phyloP scores from a whole-genome alignment of 1,140 invertebrate species.

The Oppia nitens region DNA sequence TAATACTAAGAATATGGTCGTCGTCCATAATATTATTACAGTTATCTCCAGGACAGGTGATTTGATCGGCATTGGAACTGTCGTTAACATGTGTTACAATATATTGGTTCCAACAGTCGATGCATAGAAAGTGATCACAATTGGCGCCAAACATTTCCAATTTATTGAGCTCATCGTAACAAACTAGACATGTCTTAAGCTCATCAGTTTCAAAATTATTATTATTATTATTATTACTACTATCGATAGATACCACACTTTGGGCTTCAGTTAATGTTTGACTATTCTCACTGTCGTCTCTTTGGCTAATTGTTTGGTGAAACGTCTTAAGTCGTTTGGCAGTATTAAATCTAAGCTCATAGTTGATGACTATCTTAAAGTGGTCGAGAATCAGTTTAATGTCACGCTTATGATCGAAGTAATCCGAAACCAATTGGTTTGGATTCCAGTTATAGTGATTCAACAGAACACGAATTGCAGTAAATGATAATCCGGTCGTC shows the following conservation, averaged over 20 bases:
- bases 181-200: neutral
- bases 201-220: neutral
- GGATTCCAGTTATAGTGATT: neutral
- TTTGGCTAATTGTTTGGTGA: too few species aligned
- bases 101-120: constrained; percentile 88
- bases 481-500: neutral
- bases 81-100: constrained; percentile 95
- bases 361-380: neutral
- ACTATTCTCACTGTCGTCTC: too few species aligned
- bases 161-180: neutral
- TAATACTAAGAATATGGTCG: constrained; percentile 47
- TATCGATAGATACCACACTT: too few species aligned
- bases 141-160: constrained; percentile 80
- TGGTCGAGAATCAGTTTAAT: neutral
- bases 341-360: neutral
- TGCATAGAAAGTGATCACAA: constrained; percentile 92
- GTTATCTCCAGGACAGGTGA: constrained; percentile 69
- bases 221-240: too few species aligned
- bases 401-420: neutral
- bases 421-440: neutral
- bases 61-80: constrained; percentile 52
- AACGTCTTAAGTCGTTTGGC: neutral
- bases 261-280: too few species aligned
- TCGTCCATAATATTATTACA: constrained; percentile 84
- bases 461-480: neutral